Evolutionary conservation across 2,797 vertebrate species (phyloP), one percentile per base, ranked within the genome.

Genomic region (Paramormyrops hopkinsi): DNA sequence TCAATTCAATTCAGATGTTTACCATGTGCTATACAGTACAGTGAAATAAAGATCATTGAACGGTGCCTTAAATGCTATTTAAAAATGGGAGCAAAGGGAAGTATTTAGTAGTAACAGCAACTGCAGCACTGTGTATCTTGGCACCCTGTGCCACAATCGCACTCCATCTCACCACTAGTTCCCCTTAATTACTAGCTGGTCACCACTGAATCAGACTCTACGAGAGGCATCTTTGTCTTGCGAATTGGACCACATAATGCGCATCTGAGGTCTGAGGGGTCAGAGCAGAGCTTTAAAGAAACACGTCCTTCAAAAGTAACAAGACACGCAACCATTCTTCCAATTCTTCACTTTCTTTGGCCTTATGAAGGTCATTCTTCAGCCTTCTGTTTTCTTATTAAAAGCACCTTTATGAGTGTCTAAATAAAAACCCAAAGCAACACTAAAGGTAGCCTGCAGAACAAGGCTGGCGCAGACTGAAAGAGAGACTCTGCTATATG

Each of bases 401-500:
- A 87, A 79, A 53, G 54, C n/a, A 33, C 12, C 22, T 87, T 54
- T 56, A 44, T 73, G 48, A 69, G 59, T 33, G 41, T 48, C 59
- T 17, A 89, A 86, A 37, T 84, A 89, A 89, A 86, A 91, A 91
- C 91, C 89, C 88, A 89, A 90, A 89, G 76, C 90, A 86, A 56
- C n/a, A 48, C 53, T 50, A 22, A n/a, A 59, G n/a, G 19, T 22
- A 2, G 22, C 25, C 56, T 7, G 11, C 25, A 37, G 69, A 65
- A 29, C 54, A 51, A 33, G 51, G 85, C 85, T 17, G 41, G 44
- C 11, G 19, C 5, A 44, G 37, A 44, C 1, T 56, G 54, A 53
- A 17, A 86, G 84, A 6, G 25, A 33, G 19, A 87, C 62, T 62
- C 33, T 5, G 33, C 29, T 19, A 33, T 65, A 46, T 22, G 41